Base-by-base conservation (phyloP, 2,797 vertebrate species). In the Distichodus sexfasciatus region DNA sequence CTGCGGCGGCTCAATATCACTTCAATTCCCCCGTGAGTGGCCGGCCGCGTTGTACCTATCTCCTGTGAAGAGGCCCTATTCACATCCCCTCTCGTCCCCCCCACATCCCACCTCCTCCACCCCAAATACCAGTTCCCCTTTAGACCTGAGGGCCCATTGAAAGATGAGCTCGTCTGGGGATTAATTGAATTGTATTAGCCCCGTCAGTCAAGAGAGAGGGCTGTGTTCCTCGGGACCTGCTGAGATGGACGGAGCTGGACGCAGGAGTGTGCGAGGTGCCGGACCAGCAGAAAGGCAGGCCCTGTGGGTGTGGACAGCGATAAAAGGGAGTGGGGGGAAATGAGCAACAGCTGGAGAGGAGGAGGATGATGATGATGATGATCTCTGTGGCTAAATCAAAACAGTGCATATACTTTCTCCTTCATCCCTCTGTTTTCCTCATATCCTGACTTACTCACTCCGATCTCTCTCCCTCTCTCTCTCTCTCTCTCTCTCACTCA, bases 1-100 rank as follows among this genome's bases (percentile, higher is more conserved):
- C 85, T 85, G 77, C 85, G 78, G 79, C 71, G 70, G 84, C 82
- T 85, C 83, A 84, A 84, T 84, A 87, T 85, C 84, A 79, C 84
- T 86, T 82, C 79, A 83, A 79, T 77, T 84, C 82, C 76, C 79
- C 60, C 74, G 78, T 67, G 70, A 78, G 76, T 73, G 69, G 40
- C 66, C 41, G 46, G 63, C 66, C 67, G 72, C 72, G 75, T 77
- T 80, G 67, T 77, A 77, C 63, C 72, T 69, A 81, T 74, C 77
- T 71, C 63, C 65, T 67, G 67, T 70, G 70, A 69, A 78, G 71
- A 71, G 53, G 78, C 59, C 60, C 71, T 76, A 72, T 69, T 79
- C 80, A 79, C 73, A 74, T 66, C 76, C 53, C 60, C 59, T 35
- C 70, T 62, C 74, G 60, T 66, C 36, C 53, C 48, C 24, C 58